Conservation (phyloP, 2,888 invertebrate genomes). For the Yponomeuta cagnagella region DNA sequence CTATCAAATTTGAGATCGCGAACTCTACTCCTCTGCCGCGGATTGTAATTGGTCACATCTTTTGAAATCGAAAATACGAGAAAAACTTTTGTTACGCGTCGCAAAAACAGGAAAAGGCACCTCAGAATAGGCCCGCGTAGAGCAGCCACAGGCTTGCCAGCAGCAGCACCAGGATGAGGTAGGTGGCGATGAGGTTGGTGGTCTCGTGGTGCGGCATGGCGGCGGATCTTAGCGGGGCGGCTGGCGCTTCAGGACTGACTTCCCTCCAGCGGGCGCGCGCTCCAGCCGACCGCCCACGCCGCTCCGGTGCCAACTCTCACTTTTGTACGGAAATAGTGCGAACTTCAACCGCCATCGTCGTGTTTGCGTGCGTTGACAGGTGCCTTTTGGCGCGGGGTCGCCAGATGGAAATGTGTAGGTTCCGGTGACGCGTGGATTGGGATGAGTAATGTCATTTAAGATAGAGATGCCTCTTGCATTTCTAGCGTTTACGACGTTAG, state of each 20-base stretch:
- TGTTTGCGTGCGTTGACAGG: neutral
- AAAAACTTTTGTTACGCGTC: no score
- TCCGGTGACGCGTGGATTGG: no score
- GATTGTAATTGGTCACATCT: no score
- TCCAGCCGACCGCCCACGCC: conserved; percentile 25
- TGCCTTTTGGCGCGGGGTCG: neutral
- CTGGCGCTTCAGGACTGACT: neutral
- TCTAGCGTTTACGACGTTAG: no score
- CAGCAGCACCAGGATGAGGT: conserved; percentile 80
- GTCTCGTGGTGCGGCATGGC: conserved; percentile 77
- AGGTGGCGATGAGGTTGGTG: conserved; percentile 81
- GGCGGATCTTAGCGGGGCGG: conserved; percentile 3
- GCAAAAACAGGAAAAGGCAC: conserved; percentile 29
- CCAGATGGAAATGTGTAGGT: no score
- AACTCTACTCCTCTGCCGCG: no score
- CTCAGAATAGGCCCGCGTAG: conserved; percentile 78
- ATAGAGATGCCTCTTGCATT: no score
- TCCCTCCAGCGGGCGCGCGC: conserved; percentile 27
- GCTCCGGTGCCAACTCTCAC: neutral
- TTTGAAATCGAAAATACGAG: no score
- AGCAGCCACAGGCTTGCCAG: conserved; percentile 80
- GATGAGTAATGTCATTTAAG: no score
- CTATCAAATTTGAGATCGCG: no score
- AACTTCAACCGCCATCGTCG: neutral
- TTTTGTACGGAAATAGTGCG: neutral